Conservation (phyloP, 2,797 vertebrate genomes). For the Menidia menidia region DNA sequence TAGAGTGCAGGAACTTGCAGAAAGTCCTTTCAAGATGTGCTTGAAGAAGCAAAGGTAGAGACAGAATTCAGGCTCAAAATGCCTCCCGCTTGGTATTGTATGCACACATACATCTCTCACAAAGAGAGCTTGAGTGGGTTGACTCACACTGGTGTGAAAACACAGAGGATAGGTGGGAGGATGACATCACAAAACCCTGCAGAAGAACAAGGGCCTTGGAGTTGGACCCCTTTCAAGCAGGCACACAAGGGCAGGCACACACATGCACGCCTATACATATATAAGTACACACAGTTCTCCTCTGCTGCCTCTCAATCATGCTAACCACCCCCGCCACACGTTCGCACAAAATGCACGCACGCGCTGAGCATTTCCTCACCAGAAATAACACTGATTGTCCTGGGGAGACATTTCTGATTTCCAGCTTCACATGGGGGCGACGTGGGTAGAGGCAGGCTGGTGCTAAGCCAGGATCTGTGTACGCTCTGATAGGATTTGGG, state of each 20-base stretch:
- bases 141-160: slow-evolving; percentile 82
- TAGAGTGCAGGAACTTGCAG: slow-evolving; percentile 33
- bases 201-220: slow-evolving; percentile 73
- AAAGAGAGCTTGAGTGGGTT: slow-evolving; percentile 57
- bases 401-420: slow-evolving; percentile 58
- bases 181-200: slow-evolving; percentile 83
- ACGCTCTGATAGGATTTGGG: slow-evolving; percentile 72
- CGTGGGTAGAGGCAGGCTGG: slow-evolving; percentile 46
- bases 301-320: slow-evolving; percentile 40
- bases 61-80: slow-evolving; percentile 55
- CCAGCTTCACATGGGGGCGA: slow-evolving; percentile 41
- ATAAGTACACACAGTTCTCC: slow-evolving; percentile 39
- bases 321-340: slow-evolving; percentile 35
- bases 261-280: slow-evolving; percentile 25
- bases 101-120: slow-evolving; percentile 36
- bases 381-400: slow-evolving; percentile 71
- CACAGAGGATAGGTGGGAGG: slow-evolving; percentile 79
- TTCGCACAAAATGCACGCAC: slow-evolving; percentile 33
- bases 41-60: slow-evolving; percentile 46
- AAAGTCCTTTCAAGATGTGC: slow-evolving; percentile 52
- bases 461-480: slow-evolving; percentile 52
- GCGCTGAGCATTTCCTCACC: slow-evolving; percentile 57
- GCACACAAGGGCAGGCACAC: slow-evolving; percentile 35
- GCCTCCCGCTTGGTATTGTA: slow-evolving; percentile 38
- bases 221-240: slow-evolving; percentile 60